These are phyloP conservation scores for Rhizomys pruinosus DNA, from an alignment of 2,113 vertebrate genomes.

Conservation along the genomic window DNA sequence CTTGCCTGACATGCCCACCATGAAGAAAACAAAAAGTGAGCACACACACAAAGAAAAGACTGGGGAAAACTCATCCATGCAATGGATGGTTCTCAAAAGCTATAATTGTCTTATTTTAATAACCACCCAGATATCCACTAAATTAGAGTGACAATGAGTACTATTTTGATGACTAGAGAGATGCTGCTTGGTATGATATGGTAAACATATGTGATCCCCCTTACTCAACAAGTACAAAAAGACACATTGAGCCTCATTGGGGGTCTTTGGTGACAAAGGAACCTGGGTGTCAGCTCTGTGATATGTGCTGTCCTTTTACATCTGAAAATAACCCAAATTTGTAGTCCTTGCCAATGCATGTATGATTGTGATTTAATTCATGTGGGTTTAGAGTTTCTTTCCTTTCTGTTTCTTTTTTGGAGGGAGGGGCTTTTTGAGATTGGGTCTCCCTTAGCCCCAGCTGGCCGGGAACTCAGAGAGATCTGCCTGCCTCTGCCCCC, in stretches of 20 bases:
- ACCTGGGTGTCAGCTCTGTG: rapidly evolving
- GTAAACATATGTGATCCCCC: background rate
- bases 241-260: no score
- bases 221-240: rapidly evolving
- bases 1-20: background rate
- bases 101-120: background rate
- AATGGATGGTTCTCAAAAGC: rapidly evolving
- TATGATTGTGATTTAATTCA: background rate
- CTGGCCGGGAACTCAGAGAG: no score
- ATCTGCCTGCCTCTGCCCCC: no score
- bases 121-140: background rate
- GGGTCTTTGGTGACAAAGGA: background rate
- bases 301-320: rapidly evolving
- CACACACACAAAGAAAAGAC: background rate
- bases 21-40: background rate
- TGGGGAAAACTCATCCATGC: background rate
- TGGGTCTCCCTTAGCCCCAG: no score
- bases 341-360: rapidly evolving
- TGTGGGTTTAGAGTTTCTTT: background rate
- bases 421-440: no score
- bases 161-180: background rate
- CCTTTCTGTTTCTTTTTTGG: no score
- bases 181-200: background rate
- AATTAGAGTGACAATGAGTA: background rate
- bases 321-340: background rate